Percentiles rank a stretch among this genome's conserved stretches.
These are phyloP conservation scores for Lepetodrilus schrolli DNA, from an alignment of 2,888 invertebrate genomes.

Conservation along the genomic window DNA sequence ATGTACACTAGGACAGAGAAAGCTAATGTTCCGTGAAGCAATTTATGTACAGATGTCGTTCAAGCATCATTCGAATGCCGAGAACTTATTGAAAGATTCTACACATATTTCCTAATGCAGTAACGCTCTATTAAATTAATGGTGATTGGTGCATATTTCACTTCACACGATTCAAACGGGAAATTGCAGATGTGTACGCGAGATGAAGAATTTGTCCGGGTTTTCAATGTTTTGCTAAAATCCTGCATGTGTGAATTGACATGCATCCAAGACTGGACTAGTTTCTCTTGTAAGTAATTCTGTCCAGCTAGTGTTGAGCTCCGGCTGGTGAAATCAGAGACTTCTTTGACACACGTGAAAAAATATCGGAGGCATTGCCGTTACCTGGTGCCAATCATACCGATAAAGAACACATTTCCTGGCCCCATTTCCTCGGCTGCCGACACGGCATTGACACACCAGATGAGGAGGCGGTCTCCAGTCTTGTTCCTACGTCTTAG, in stretches of 20 bases:
- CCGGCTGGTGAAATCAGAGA: conserved; percentile 19
- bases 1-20: too few relatives aligned
- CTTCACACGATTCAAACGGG: neutral
- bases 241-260: conserved; percentile 11
- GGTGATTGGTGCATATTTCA: neutral
- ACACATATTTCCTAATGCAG: neutral
- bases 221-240: conserved; percentile 16
- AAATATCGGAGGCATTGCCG: conserved; percentile 23
- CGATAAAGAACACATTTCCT: conserved; percentile 36
- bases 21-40: too few relatives aligned
- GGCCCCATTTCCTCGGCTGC: conserved; percentile 28
- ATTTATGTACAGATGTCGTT: too few relatives aligned
- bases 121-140: conserved; percentile 17
- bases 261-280: neutral
- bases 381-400: conserved; percentile 34
- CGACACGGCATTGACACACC: conserved; percentile 26
- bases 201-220: conserved; percentile 1
- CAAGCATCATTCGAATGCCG: too few relatives aligned
- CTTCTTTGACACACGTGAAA: conserved; percentile 34
- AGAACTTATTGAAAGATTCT: neutral
- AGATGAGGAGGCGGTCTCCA: neutral
- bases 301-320: conserved; percentile 24
- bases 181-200: conserved; percentile 3
- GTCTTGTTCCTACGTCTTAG: neutral
- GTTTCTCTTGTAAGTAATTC: conserved; percentile 28